Conservation (phyloP, 2,113 vertebrate genomes). For the Eublepharis macularius region DNA sequence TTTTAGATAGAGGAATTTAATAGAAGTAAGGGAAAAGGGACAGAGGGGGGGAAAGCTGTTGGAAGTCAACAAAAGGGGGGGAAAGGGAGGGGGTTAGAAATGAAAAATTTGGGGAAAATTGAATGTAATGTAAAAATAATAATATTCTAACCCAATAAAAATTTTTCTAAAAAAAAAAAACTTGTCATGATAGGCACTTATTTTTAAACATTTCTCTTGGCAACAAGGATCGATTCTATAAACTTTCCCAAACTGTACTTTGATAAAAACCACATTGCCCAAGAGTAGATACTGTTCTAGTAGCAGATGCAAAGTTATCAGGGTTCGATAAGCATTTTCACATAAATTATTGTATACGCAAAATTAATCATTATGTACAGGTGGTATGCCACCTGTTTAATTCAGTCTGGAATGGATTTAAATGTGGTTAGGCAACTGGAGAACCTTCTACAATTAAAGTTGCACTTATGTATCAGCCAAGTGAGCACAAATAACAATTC, state of each 20-base stretch:
- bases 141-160: no score
- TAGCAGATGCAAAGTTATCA: slow-evolving; percentile 70
- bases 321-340: slow-evolving; percentile 66
- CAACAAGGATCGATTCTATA: slow-evolving; percentile 40
- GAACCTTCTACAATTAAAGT: slow-evolving; percentile 48
- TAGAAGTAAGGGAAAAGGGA: no score
- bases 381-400: slow-evolving; percentile 73
- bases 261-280: slow-evolving; percentile 44
- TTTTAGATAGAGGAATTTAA: no score
- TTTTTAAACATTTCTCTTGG: slow-evolving; percentile 16
- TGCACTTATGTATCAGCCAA: slow-evolving; percentile 43
- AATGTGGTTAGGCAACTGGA: slow-evolving; percentile 59
- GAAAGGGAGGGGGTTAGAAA: no score
- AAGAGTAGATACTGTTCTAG: slow-evolving; percentile 37
- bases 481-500: slow-evolving; percentile 47
- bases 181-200: background rate
- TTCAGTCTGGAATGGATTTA: slow-evolving; percentile 72
- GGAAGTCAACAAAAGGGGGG: no score
- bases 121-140: no score
- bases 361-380: slow-evolving; percentile 74
- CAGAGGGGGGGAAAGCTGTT: no score
- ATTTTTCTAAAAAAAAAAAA: no score
- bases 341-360: slow-evolving; percentile 71
- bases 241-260: slow-evolving; percentile 24
- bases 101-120: no score